Base-by-base conservation (phyloP, 2,888 invertebrate species). In the Baccha elongata region DNA sequence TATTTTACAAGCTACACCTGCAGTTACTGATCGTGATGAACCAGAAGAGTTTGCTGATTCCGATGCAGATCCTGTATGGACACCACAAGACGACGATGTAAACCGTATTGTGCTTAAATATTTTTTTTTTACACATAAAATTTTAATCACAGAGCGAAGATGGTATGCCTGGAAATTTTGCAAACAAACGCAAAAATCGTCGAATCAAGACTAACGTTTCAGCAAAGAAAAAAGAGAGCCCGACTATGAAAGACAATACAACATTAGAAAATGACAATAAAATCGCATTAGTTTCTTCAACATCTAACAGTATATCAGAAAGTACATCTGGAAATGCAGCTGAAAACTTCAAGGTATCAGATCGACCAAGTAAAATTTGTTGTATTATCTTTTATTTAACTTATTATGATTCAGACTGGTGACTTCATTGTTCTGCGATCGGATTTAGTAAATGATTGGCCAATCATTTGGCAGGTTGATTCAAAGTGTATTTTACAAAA, bases 381-480 rank as follows among this genome's bases (percentile, higher is more conserved):
- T 26, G n/a, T 62, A 13, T 17, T 68, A 26, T 48, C 0, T 13
- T 8, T 0, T 67, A 10, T 44, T 64, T 55, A 53, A 26, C 15
- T 10, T 13, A n/a, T 10, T 2, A 21, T 60, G 5, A 29, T 92
- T 65, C 91, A 97, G 97, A 93, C 95, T 84, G 97, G 97, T 46
- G 96, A 96, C 88, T 98, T 97, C 92, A 95, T 98, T 84, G 95
- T 96, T 40, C 93, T 97, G 88, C 96, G 96, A 91, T 93, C 94
- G 60, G 97, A 98, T 91, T 90, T 96, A 85, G 93, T 93, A 75
- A 94, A 95, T 89, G 95, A 96, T 89, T 95, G 94, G 93, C 97
- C 97, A 6, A 94, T 95, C 5, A 94, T 98, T 87, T 98, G 98
- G 98, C 94, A 96, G 90, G 96, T 98, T 62, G 97, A 98, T 89